Evolutionary conservation across 2,113 vertebrate genomes (phyloP).

Genomic region (Zingel zingel): DNA sequence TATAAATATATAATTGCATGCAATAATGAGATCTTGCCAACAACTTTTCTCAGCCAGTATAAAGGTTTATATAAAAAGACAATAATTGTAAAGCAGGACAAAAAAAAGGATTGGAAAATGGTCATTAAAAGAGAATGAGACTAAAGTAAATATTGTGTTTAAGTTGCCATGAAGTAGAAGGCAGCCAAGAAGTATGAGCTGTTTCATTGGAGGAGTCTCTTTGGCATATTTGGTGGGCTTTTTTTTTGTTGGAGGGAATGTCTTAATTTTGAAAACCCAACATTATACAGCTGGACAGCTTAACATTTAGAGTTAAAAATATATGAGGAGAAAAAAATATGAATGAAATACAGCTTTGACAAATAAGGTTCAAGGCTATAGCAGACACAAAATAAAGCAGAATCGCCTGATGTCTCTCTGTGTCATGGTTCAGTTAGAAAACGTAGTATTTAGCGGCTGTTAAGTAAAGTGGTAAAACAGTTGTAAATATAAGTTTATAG

Average conservation of each 20-base stretch:
- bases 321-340: background rate
- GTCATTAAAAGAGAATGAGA: constrained; percentile 33
- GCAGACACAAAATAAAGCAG: background rate
- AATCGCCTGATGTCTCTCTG: background rate
- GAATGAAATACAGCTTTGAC: background rate
- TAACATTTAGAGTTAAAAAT: background rate
- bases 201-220: constrained; percentile 12
- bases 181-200: constrained; percentile 32
- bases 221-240: constrained; percentile 7
- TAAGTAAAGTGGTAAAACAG: background rate
- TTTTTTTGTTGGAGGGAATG: constrained; percentile 8
- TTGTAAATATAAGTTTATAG: background rate
- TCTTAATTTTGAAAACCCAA: constrained; percentile 29
- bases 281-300: background rate
- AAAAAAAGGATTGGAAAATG: constrained; percentile 11
- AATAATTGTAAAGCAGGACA: constrained; percentile 30
- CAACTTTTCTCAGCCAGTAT: background rate
- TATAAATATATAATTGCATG: constrained; percentile 7
- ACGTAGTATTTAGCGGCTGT: background rate
- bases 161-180: constrained; percentile 4
- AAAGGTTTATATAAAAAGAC: background rate
- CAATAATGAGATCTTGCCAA: background rate
- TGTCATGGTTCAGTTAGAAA: constrained; percentile 6
- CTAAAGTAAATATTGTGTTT: constrained; percentile 51
- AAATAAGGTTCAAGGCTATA: background rate